Evolutionary conservation across 2,797 vertebrate species (phyloP), one percentile per base, ranked within the genome.

Genomic region (Malurus splendens): DNA sequence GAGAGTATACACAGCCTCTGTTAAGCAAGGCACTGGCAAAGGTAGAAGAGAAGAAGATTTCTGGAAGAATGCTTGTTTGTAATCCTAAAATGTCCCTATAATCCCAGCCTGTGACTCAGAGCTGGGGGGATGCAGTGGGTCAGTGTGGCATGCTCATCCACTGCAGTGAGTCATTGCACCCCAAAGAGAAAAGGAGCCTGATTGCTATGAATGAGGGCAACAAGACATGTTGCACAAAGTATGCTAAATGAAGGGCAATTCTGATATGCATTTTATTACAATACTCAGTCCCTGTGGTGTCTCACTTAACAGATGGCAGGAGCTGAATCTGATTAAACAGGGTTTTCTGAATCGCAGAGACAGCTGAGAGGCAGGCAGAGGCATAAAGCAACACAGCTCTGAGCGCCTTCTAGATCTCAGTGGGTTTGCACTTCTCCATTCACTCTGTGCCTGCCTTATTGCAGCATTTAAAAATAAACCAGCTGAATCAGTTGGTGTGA

Each of bases 261-360:
- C 67, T 78, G 7, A 85, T 73, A 67, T 8, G 44, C 74, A 68
- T 68, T 79, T 47, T 8, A 3, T 48, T 55, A 23, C 56, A 86
- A 79, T 90, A 78, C 54, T 52, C 0, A 4, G 38, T 89, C 67
- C 42, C 68, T 77, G 12, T 22, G 80, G 68, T 28, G 50, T 81
- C 80, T 89, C 71, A 79, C 47, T 77, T 78, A 82, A 65, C 59
- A 87, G 82, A 89, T 82, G 90, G 68, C 66, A 91, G 87, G 65
- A n/a, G 9, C 55, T 67, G 32, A 73, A 47, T 87, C 56, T 82
- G 59, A 91, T 94, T 90, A 88, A 90, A 86, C 13, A 25, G 30
- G 12, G 30, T 89, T 94, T 94, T 90, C 59, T 65, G 48, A 91
- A 57, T 64, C 0, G 0, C 17, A 64, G 42, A 82, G 38, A 64